Conservation (phyloP, 2,113 vertebrate species). For the Erythrocercus mccallii region DNA sequence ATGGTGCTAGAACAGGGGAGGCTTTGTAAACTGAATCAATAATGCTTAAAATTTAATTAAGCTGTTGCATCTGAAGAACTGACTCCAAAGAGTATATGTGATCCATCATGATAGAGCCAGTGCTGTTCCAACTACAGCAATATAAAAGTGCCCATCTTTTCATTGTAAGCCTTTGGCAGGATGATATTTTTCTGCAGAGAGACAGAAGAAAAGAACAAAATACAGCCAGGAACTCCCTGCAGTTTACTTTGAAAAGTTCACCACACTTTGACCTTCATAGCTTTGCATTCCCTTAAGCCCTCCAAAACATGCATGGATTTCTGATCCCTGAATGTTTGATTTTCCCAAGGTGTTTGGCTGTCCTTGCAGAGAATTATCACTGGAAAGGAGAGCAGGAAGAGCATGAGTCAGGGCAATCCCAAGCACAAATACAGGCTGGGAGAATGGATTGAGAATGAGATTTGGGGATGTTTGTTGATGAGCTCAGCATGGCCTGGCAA, state of each 20-base stretch:
- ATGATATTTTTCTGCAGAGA: not conserved
- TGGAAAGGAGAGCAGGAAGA: not conserved
- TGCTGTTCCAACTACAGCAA: not conserved
- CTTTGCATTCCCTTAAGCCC: not conserved
- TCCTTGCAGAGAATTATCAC: not conserved
- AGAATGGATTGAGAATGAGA: not conserved
- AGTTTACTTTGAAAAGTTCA: slow-evolving; percentile 6
- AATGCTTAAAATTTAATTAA: slow-evolving; percentile 62
- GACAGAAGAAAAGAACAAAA: not conserved
- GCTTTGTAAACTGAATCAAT: slow-evolving; percentile 37
- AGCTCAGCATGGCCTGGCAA: not conserved
- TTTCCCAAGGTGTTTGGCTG: slow-evolving; percentile 11
- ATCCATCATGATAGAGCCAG: slow-evolving; percentile 12
- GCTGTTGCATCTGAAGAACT: slow-evolving; percentile 11
- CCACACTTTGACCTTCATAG: slow-evolving; percentile 21
- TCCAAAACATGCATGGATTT: not conserved
- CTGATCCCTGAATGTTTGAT: not conserved
- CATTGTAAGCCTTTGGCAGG: not conserved
- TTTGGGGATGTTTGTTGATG: not conserved
- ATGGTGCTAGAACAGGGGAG: not conserved
- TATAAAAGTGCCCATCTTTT: not conserved
- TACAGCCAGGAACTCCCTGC: not conserved
- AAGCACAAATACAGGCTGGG: not conserved
- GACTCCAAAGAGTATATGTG: not conserved
- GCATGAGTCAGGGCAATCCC: not conserved